Evolutionary conservation across 2,888 invertebrate species (phyloP).

Genomic region (Diarsia dahlii): DNA sequence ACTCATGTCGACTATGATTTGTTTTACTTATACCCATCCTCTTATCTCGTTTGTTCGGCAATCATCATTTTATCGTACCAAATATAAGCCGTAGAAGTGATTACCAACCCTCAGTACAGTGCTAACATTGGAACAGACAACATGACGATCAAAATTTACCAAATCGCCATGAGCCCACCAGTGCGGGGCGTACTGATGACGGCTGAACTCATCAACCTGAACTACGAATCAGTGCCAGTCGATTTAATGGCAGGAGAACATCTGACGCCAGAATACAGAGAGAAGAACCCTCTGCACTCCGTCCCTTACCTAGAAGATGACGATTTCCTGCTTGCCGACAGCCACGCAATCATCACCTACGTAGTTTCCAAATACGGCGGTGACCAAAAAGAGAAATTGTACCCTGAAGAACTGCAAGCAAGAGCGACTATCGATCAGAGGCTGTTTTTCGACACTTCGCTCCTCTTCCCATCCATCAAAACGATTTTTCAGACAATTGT

Average conservation of each 20-base stretch:
- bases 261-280: slow-evolving; percentile 67
- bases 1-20: slow-evolving; percentile 4
- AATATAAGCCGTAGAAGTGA: slow-evolving; percentile 26
- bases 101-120: slow-evolving; percentile 11
- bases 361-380: slow-evolving; percentile 75
- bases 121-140: slow-evolving; percentile 28
- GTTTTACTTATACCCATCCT: slow-evolving; percentile 7
- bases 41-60: slow-evolving; percentile 6
- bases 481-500: neutral
- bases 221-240: slow-evolving; percentile 66
- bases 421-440: slow-evolving; percentile 73
- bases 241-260: slow-evolving; percentile 65
- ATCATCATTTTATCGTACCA: slow-evolving; percentile 11
- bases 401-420: slow-evolving; percentile 69
- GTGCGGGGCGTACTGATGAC: slow-evolving; percentile 71
- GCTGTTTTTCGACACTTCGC: slow-evolving; percentile 70
- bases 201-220: slow-evolving; percentile 69
- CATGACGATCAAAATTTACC: slow-evolving; percentile 72
- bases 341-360: slow-evolving; percentile 76
- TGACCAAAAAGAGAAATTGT: slow-evolving; percentile 67
- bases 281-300: slow-evolving; percentile 74
- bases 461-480: slow-evolving; percentile 65
- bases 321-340: slow-evolving; percentile 72
- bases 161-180: slow-evolving; percentile 71
- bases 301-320: slow-evolving; percentile 75